Percentiles rank a stretch among this genome's conserved stretches.
These are phyloP conservation scores for Vicugna pacos DNA, from an alignment of 2,113 vertebrate genomes.

Conservation along the genomic window DNA sequence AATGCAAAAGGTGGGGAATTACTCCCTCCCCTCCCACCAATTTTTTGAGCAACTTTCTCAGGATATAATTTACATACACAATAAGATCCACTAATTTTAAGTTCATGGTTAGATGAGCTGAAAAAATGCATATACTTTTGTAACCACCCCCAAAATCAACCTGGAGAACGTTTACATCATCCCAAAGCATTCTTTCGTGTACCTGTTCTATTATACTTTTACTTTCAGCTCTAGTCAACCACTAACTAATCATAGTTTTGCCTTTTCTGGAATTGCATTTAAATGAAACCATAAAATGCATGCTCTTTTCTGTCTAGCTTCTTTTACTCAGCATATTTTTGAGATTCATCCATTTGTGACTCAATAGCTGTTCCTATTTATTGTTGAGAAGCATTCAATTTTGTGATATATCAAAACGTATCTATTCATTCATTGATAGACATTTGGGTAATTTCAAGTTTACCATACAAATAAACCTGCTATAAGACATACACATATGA, in stretches of 20 bases:
- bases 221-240: not conserved
- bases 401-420: not conserved
- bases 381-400: not conserved
- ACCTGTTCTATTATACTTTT: not conserved
- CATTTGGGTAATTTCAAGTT: constrained; percentile 40
- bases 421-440: not conserved
- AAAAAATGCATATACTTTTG: not conserved
- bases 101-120: not conserved
- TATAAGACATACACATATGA: not conserved
- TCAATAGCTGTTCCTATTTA: not conserved
- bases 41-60: not conserved
- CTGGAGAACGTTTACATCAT: not conserved
- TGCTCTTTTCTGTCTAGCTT: not conserved
- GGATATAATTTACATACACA: not conserved
- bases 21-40: not conserved
- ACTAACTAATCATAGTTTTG: not conserved
- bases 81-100: not conserved
- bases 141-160: not conserved
- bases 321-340: not conserved
- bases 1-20: not conserved
- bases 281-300: not conserved
- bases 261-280: not conserved
- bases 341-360: not conserved
- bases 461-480: not conserved
- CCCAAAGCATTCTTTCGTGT: not conserved